Conservation (phyloP, 1,140 invertebrate genomes). For the Lasaia peninsularis region DNA sequence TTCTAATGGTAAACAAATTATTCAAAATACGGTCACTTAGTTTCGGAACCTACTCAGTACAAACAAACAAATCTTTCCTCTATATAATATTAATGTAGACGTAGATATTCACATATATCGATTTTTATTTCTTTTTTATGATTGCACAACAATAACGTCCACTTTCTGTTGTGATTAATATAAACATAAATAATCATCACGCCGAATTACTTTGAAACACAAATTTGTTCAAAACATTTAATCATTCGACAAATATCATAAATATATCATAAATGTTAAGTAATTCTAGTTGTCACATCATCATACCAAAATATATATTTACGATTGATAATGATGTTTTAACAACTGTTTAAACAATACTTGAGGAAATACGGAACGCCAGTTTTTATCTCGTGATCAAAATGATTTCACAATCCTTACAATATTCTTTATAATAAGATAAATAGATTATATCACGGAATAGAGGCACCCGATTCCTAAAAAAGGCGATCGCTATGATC, state of each 20-base stretch:
- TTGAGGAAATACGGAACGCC: neutral
- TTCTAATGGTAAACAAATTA: too few relatives aligned
- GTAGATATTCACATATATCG: too few relatives aligned
- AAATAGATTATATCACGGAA: too few relatives aligned
- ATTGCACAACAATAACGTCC: neutral
- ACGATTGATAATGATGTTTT: slow-evolving; percentile 8
- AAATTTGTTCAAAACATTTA: neutral
- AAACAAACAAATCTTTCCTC: too few relatives aligned
- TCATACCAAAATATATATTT: neutral
- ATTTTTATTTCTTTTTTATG: neutral
- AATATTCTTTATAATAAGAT: too few relatives aligned
- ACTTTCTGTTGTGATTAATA: neutral
- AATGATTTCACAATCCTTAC: neutral
- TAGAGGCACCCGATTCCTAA: too few relatives aligned
- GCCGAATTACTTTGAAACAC: neutral
- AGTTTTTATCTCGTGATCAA: neutral
- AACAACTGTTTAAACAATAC: slow-evolving; percentile 1
- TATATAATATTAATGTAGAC: too few relatives aligned
- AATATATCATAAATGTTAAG: neutral
- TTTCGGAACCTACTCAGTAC: too few relatives aligned
- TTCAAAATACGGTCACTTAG: too few relatives aligned
- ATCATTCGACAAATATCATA: neutral
- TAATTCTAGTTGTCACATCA: neutral
- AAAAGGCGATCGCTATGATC: too few relatives aligned
- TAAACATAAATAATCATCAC: neutral